phyloP scores from a whole-genome alignment of 2,888 invertebrate genomes.

The Platerodrilus igneus region DNA sequence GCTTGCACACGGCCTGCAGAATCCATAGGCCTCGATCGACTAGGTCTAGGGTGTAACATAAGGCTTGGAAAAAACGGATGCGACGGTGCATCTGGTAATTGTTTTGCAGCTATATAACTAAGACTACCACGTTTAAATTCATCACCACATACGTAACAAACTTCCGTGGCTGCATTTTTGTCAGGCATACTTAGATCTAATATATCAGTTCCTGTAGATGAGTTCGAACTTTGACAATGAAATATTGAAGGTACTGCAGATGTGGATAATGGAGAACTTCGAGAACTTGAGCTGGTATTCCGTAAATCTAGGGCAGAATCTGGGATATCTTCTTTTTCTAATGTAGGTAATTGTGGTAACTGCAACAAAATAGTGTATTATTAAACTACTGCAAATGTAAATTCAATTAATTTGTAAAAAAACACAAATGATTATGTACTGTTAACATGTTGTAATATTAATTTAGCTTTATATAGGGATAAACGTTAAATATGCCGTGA shows the following conservation, averaged over 20 bases:
- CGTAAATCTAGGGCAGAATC: conserved; percentile 56
- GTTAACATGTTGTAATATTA: too few relatives aligned
- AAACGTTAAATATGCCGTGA: too few relatives aligned
- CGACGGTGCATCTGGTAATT: conserved; percentile 45
- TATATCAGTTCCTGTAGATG: conserved; percentile 73
- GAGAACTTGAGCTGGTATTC: conserved; percentile 51
- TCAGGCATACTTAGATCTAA: conserved; percentile 88
- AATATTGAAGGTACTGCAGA: conserved; percentile 38
- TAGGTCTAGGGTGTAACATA: conserved; percentile 79
- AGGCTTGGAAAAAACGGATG: conserved; percentile 70
- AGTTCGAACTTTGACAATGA: conserved; percentile 46
- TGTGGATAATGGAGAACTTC: conserved; percentile 41
- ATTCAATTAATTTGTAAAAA: too few relatives aligned
- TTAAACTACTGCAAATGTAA: too few relatives aligned
- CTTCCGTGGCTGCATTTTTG: conserved; percentile 85
- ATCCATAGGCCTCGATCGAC: conserved; percentile 82
- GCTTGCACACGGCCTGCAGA: conserved; percentile 70
- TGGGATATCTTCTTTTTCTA: conserved; percentile 36
- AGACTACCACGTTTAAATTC: conserved; percentile 80
- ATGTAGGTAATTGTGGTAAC: conserved; percentile 35
- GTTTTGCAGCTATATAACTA: conserved; percentile 61
- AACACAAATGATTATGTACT: too few relatives aligned
- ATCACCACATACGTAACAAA: conserved; percentile 87
- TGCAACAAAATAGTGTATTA: too few relatives aligned
- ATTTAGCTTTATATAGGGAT: too few relatives aligned